These are phyloP conservation scores for Eupeodes latifasciatus DNA, from an alignment of 2,888 invertebrate genomes.

Conservation along the genomic window DNA sequence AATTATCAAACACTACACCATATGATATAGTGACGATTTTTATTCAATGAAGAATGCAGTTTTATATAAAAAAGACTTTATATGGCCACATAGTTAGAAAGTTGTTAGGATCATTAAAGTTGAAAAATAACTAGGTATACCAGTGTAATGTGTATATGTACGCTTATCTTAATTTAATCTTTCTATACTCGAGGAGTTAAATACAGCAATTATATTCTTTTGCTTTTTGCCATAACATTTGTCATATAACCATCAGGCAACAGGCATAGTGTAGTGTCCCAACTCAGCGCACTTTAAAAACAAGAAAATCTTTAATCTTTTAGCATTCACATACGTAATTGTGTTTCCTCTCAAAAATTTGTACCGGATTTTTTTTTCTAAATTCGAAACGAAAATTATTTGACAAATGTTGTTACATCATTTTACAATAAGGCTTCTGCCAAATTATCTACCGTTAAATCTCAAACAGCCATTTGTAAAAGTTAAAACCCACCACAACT, in stretches of 20 bases:
- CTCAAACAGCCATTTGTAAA: constrained; percentile 55
- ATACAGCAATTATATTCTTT: constrained; percentile 41
- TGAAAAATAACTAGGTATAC: constrained; percentile 8
- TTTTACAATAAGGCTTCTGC: constrained; percentile 44
- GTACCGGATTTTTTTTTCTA: neutral
- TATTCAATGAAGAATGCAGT: neutral
- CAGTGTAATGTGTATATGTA: neutral
- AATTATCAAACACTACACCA: too few relatives aligned
- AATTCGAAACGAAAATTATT: constrained; percentile 4
- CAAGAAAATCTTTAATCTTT: constrained; percentile 34
- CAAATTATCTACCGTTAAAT: constrained; percentile 60
- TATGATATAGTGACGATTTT: neutral
- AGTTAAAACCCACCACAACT: constrained; percentile 34
- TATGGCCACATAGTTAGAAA: neutral
- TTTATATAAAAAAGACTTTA: neutral
- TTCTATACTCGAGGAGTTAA: neutral
- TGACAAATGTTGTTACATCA: constrained; percentile 59
- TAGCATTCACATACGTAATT: constrained; percentile 15
- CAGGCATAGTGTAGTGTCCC: neutral
- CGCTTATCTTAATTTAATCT: constrained; percentile 26
- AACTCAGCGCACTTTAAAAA: neutral
- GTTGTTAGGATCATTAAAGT: constrained; percentile 21
- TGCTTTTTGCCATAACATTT: constrained; percentile 16
- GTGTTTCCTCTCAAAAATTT: constrained; percentile 25
- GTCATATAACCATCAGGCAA: constrained; percentile 22